These are phyloP conservation scores for Cairina moschata DNA, from an alignment of 2,113 vertebrate species.

Conservation along the genomic window DNA sequence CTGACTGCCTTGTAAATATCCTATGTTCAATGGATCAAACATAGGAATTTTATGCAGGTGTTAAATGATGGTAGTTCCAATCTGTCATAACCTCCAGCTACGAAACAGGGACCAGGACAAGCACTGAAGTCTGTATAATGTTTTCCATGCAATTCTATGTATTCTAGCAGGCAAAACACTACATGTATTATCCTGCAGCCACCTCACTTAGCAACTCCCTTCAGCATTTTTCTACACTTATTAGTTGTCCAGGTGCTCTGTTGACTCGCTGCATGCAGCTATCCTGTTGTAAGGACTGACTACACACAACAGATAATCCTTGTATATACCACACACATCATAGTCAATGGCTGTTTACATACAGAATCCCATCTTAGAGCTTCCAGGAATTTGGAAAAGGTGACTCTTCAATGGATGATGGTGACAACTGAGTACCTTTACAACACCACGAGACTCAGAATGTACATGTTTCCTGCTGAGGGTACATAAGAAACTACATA, in stretches of 20 bases:
- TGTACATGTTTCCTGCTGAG: not conserved
- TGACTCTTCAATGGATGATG: not conserved
- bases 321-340: not conserved
- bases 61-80: not conserved
- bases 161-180: not conserved
- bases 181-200: not conserved
- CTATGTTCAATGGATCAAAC: not conserved
- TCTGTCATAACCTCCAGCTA: not conserved
- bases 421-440: not conserved
- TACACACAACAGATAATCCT: rapidly evolving
- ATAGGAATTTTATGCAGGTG: not conserved
- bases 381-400: not conserved
- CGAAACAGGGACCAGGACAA: not conserved
- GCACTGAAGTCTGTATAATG: not conserved
- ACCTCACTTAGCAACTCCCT: not conserved
- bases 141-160: not conserved
- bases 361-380: no score
- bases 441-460: not conserved
- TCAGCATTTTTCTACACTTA: not conserved
- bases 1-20: not conserved
- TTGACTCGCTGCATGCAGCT: not conserved
- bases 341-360: not conserved
- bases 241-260: not conserved
- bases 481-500: not conserved
- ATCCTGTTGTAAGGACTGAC: not conserved